Evolutionary conservation across 2,797 vertebrate species (phyloP).

Genomic region (Anguilla megastoma): DNA sequence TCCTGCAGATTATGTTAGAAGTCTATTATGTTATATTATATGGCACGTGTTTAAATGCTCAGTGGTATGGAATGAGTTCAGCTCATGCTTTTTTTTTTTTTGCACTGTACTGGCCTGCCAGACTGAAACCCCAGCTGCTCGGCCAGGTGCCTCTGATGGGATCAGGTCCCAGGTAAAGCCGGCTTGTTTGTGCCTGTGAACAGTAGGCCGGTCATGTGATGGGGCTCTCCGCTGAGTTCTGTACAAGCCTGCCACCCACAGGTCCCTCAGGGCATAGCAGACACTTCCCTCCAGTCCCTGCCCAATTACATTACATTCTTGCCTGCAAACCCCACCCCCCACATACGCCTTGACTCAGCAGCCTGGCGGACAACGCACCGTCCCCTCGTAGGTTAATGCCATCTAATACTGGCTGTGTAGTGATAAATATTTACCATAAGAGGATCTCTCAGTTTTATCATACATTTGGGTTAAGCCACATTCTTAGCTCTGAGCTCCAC

Average conservation of each 20-base stretch:
- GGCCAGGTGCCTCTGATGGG: neutral
- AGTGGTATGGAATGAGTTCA: neutral
- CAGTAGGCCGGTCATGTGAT: neutral
- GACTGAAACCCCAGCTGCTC: neutral
- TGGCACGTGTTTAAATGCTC: neutral
- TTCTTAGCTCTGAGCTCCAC: neutral
- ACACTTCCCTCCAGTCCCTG: neutral
- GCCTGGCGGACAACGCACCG: neutral
- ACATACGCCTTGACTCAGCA: neutral
- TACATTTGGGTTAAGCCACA: neutral
- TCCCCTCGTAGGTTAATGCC: neutral
- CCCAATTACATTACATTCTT: neutral
- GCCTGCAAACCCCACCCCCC: neutral
- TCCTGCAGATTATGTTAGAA: neutral
- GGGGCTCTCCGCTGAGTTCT: neutral
- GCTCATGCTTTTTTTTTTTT: neutral
- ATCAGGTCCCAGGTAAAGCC: constrained; percentile 16
- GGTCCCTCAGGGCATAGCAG: neutral
- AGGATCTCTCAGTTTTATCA: constrained; percentile 7
- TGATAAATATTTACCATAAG: neutral
- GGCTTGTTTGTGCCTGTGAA: neutral
- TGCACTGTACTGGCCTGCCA: neutral
- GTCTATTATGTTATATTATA: constrained; percentile 2
- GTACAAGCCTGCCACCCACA: constrained; percentile 29
- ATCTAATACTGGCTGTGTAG: neutral